Evolutionary conservation across 2,797 vertebrate species (phyloP).

Genomic region (Pangasius krempfi): DNA sequence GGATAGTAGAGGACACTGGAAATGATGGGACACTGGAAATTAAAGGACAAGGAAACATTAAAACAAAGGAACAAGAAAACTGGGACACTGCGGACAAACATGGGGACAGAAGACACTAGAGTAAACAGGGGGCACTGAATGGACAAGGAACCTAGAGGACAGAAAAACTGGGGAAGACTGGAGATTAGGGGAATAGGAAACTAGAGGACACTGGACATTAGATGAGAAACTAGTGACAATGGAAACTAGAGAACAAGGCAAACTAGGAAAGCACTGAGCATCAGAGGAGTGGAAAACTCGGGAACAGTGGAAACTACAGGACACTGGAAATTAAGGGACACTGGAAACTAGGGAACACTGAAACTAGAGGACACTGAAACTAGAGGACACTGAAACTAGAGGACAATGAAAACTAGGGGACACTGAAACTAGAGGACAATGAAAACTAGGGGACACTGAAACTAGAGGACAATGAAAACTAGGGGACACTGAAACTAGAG

Average conservation of each 20-base stretch:
- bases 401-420: too few species aligned
- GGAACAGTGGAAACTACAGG: neutral
- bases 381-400: neutral
- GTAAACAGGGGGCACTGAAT: neutral
- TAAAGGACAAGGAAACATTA: neutral
- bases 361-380: neutral
- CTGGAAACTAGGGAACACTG: neutral
- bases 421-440: neutral
- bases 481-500: neutral
- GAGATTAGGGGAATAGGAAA: neutral
- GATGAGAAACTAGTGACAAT: too few species aligned
- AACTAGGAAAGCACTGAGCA: too few species aligned
- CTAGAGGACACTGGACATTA: neutral
- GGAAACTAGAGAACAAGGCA: neutral
- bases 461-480: neutral
- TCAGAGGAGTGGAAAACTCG: neutral
- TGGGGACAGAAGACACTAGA: neutral
- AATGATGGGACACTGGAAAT: neutral
- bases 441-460: neutral
- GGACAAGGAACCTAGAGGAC: neutral
- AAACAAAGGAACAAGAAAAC: neutral
- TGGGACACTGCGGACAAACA: neutral
- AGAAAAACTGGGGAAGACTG: neutral
- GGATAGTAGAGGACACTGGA: neutral
- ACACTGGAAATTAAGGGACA: neutral